These are phyloP conservation scores for Phylloscopus trochiloides DNA, from an alignment of 2,113 vertebrate genomes.

Conservation along the genomic window DNA sequence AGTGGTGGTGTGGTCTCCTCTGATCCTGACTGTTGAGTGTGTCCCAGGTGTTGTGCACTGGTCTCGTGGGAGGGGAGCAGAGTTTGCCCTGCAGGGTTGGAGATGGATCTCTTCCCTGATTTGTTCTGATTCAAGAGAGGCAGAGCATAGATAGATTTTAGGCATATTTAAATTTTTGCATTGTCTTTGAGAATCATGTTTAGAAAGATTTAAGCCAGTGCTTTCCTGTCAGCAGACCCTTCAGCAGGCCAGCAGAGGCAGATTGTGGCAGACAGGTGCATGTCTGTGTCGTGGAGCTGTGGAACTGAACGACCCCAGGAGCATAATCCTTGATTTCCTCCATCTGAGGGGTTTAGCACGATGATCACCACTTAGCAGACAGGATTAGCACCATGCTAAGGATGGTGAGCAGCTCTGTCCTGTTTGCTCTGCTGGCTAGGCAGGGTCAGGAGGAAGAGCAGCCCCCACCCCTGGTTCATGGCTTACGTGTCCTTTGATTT, in stretches of 20 bases:
- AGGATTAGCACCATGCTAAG: neutral
- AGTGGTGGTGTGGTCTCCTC: neutral
- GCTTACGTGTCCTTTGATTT: neutral
- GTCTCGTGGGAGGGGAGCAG: neutral
- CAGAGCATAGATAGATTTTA: neutral
- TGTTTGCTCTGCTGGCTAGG: neutral
- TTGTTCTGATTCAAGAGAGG: neutral
- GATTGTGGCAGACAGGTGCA: neutral
- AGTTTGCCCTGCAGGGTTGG: neutral
- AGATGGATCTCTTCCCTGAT: neutral
- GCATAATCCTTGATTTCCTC: neutral
- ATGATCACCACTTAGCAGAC: neutral
- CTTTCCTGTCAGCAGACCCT: neutral
- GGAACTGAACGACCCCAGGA: neutral
- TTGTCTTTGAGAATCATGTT: neutral
- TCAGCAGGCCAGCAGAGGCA: neutral
- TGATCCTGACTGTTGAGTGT: fast-evolving
- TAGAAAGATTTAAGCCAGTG: neutral
- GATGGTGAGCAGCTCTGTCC: neutral
- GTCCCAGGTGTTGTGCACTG: neutral
- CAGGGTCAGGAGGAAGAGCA: neutral
- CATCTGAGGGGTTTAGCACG: neutral
- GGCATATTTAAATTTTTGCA: neutral
- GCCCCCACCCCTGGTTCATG: neutral
- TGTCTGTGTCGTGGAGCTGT: fast-evolving